Percentiles rank a stretch among this genome's conserved stretches.
Evolutionary conservation across 2,888 invertebrate genomes (phyloP).

Genomic region (Dryobota labecula): DNA sequence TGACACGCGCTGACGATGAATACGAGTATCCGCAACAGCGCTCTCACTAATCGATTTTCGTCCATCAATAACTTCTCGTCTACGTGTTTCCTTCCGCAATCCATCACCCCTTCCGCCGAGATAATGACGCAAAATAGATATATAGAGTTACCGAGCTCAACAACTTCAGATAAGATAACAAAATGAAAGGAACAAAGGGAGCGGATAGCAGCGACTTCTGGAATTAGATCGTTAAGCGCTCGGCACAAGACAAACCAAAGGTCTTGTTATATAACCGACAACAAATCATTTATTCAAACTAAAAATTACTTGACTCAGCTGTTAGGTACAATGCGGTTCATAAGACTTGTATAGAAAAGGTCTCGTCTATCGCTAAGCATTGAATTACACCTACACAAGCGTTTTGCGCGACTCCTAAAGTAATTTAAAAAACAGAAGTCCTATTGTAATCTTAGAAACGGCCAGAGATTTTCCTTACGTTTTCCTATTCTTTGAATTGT

Average conservation of each 20-base stretch:
- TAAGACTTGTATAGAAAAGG: conserved; percentile 19
- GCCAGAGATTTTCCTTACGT: conserved; percentile 15
- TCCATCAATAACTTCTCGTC: conserved; percentile 49
- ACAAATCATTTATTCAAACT: conserved; percentile 10
- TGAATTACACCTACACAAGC: conserved; percentile 43
- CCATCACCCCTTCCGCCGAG: conserved; percentile 53
- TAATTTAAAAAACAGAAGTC: conserved; percentile 25
- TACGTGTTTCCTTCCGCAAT: conserved; percentile 50
- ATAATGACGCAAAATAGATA: conserved; percentile 65
- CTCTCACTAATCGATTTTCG: conserved; percentile 50
- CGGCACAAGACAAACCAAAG: conserved; percentile 20
- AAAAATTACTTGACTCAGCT: conserved; percentile 20
- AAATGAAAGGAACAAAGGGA: conserved; percentile 65
- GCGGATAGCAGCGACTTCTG: conserved; percentile 53
- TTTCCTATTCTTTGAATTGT: conserved; percentile 39
- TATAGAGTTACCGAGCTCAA: conserved; percentile 66
- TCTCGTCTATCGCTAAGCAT: conserved; percentile 30
- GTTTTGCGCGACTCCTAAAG: conserved; percentile 15
- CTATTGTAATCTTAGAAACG: conserved; percentile 36
- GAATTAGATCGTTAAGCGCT: conserved; percentile 52
- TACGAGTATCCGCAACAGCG: conserved; percentile 46
- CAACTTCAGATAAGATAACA: conserved; percentile 74
- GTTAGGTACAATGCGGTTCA: conserved; percentile 7
- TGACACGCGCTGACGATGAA: conserved; percentile 44
- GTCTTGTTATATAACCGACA: conserved; percentile 34